Base-by-base conservation (phyloP, 2,888 invertebrate genomes). In the Drosophila fungiperda region DNA sequence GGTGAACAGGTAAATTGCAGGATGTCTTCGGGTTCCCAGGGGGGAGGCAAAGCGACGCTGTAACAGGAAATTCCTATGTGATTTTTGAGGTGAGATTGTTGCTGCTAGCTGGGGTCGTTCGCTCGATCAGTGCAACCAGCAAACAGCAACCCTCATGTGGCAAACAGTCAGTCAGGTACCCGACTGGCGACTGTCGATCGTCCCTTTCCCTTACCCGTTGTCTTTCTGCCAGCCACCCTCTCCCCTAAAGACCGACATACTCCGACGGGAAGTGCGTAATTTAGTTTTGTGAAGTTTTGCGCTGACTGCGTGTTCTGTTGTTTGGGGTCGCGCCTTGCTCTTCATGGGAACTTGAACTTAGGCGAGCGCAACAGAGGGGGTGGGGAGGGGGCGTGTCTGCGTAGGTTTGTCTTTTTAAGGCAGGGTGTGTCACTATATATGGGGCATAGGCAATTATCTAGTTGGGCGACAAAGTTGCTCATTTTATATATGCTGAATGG, bases 51-150 rank as follows among this genome's bases (percentile, higher is more conserved):
- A 15, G 15, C 62, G 67, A 26, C 70, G 71, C 80, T 89, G 80
- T 87, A 87, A 90, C 87, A 87, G 90, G 87, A 87, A 87, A 87
- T 87, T 87, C 90, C 90, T 89, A 87, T 87, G 89, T 83, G 87
- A 87, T 87, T 90, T 83, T 81, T 83, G 78, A 76, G 85, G 83
- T 82, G 80, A 87, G 87, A 90, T 87, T 90, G 84, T 60, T 79
- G 71, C 64, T 42, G 42, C 4, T 54, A 36, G 57, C 80, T 77
- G 86, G 88, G 62, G 57, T 62, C 62, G 62, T 8, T 68, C 65
- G 80, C 35, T 66, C 62, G 74, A 65, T 58, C 48, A 35, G 23
- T 68, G 68, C 69, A 54, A 54, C 73, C 59, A 69, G 57, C 53
- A 20, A 63, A 38, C 66, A 61, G 59, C 76, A 80, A 80, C 80